Base-by-base conservation (phyloP, 2,888 invertebrate genomes). In the Lasioglossum leucozonium region DNA sequence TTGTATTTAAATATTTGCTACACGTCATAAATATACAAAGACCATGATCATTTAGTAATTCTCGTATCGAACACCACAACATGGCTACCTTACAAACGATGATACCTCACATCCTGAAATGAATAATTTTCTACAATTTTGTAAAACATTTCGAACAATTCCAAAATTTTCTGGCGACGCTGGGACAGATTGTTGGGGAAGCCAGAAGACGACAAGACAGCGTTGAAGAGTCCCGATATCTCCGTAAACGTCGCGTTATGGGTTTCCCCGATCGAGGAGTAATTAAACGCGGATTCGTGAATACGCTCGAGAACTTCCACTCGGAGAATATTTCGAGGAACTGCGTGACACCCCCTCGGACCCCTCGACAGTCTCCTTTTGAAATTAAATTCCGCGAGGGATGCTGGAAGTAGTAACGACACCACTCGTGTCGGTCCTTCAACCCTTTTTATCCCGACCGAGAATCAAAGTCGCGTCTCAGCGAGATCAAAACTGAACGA, bases 391-490 rank as follows among this genome's bases (percentile, higher is more conserved):
- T 85, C 77, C 81, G 71, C 10, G 85, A 71, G 55, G 79, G 82
- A 37, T 65, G 80, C 4, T 16, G 51, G 11, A 40, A 55, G 47
- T 37, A 69, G 79, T 75, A 85, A 83, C 78, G 78, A 73, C 84
- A 78, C 77, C 81, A 79, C 81, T 81, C 84, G 78, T 79, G 77
- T 77, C 75, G 55, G 72, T 34, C 75, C 87, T 76, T 58, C 69
- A 77, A 44, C 44, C 82, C 82, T 78, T 87, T 87, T 85, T 85
- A 77, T 78, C 77, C 76, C 73, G 40, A 4, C 42, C 40, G 77
- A 77, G 82, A 82, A 85, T 85, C 82, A 87, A 87, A 85, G 87
- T 87, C 79, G 79, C 77, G 75, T 79, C 67, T 77, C 79, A 73
- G 67, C 77, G 76, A 69, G 77, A 85, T 85, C 85, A 82, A 78